Base-by-base conservation (phyloP, 2,888 invertebrate species). In the Cryptops parisi region DNA sequence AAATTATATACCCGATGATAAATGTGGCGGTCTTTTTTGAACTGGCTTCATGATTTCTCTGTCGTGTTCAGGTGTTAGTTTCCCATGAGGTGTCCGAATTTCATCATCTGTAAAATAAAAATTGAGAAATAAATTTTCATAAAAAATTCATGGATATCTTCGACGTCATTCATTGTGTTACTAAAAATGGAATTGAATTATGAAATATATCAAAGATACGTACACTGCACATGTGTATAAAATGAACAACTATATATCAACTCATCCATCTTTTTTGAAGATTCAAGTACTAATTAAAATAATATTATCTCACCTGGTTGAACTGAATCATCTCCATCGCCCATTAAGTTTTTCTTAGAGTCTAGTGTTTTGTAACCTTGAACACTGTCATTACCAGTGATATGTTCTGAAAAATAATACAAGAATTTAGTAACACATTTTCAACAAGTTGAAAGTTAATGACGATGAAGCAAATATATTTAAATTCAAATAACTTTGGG, bases 341-440 rank as follows among this genome's bases (percentile, higher is more conserved):
- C 25, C n/a, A 43, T 25, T 24, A 50, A 45, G 52, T 56, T 56
- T 52, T 52, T 54, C 47, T 40, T 47, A 3, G 56, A 56, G 45
- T 56, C 52, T 19, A 54, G 46, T 21, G 56, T 51, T 39, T 52
- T 56, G 23, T 56, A 56, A 19, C 46, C 47, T 6, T 51, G 41
- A 17, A 47, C 25, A 9, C 50, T 48, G 38, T 56, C 56, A 50
- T 56, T 56, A 21, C 54, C 48, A n/a, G 48, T 51, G 21, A 52
- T 47, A 45, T 54, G 54, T 39, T 56, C 56, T 56, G 27, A 1
- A 48, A 47, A 38, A 48, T 25, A 15, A 48, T n/a, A 49, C 26
- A 43, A n/a, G n/a, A n/a, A n/a, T n/a, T n/a, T n/a, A n/a, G n/a
- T n/a, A n/a, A n/a, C n/a, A n/a, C n/a, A n/a, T n/a, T n/a, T n/a